These are phyloP conservation scores for Ataeniobius toweri DNA, from an alignment of 2,797 vertebrate species.

Conservation along the genomic window DNA sequence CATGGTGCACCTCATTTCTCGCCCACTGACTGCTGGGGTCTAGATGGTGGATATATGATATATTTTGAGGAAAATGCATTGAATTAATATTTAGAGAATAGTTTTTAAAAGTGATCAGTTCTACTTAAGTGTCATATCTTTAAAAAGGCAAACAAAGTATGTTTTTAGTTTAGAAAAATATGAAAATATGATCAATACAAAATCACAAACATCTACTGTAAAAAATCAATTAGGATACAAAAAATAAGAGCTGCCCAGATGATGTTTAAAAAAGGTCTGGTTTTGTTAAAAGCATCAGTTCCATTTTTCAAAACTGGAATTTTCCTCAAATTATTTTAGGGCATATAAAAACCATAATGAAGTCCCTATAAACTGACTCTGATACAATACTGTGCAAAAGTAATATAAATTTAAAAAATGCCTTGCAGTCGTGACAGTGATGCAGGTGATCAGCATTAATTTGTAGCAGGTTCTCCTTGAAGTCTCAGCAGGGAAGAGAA, in stretches of 20 bases:
- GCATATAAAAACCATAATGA: not conserved
- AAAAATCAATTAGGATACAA: not conserved
- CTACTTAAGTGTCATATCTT: no score
- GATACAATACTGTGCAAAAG: not conserved
- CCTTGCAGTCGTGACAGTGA: slow-evolving; percentile 31
- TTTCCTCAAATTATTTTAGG: not conserved
- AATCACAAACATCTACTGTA: no score
- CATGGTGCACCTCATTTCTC: no score
- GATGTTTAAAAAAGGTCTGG: not conserved
- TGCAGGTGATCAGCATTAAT: slow-evolving; percentile 46
- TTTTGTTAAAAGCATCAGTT: not conserved
- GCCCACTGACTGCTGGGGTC: no score
- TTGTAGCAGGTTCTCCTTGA: slow-evolving; percentile 63
- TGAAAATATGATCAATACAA: no score
- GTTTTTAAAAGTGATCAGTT: no score
- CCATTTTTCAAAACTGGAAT: not conserved
- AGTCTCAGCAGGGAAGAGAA: slow-evolving; percentile 67
- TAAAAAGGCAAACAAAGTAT: no score
- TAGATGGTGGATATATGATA: no score
- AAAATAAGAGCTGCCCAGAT: not conserved
- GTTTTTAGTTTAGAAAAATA: no score
- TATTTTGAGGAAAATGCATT: no score
- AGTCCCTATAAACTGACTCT: not conserved
- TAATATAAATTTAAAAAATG: slow-evolving; percentile 20
- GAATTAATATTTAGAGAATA: no score